Percentiles rank a stretch among this genome's conserved stretches.
Conservation (phyloP, 2,888 invertebrate species). For the Pristionchus japonicus region DNA sequence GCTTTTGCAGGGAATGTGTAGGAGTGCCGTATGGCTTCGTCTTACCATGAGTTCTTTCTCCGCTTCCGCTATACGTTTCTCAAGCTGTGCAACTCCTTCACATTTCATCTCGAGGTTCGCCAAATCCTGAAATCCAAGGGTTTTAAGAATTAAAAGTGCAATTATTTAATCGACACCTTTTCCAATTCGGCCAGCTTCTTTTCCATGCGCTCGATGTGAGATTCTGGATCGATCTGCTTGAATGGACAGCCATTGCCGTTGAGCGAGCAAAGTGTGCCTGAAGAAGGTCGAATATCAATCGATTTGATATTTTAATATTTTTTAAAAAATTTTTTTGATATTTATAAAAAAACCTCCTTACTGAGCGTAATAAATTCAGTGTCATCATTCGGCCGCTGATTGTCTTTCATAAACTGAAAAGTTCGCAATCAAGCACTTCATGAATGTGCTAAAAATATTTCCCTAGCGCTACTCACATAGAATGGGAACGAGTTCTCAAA, state of each 20-base stretch:
- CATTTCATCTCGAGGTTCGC: not conserved
- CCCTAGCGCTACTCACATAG: not conserved
- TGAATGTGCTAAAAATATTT: not conserved
- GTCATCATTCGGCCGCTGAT: not conserved
- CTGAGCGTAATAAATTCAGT: not conserved
- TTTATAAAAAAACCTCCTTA: not conserved
- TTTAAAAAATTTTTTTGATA: not conserved
- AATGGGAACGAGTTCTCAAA: not conserved
- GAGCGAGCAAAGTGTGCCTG: not conserved
- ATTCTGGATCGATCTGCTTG: not conserved
- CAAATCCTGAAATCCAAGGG: not conserved
- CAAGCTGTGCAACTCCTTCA: not conserved
- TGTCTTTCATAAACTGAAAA: not conserved
- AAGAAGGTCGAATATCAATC: not conserved
- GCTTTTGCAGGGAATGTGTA: too few relatives aligned
- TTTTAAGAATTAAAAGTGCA: not conserved
- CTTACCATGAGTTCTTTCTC: not conserved
- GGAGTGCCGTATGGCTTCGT: too few relatives aligned
- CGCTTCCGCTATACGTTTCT: not conserved
- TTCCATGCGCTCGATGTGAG: too few relatives aligned
- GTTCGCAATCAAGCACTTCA: not conserved
- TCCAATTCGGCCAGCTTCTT: too few relatives aligned
- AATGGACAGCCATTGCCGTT: not conserved
- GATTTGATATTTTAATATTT: not conserved
- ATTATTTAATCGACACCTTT: not conserved